These are phyloP conservation scores for Stegophylla sp. DNA, from an alignment of 2,888 invertebrate genomes.

Conservation along the genomic window DNA sequence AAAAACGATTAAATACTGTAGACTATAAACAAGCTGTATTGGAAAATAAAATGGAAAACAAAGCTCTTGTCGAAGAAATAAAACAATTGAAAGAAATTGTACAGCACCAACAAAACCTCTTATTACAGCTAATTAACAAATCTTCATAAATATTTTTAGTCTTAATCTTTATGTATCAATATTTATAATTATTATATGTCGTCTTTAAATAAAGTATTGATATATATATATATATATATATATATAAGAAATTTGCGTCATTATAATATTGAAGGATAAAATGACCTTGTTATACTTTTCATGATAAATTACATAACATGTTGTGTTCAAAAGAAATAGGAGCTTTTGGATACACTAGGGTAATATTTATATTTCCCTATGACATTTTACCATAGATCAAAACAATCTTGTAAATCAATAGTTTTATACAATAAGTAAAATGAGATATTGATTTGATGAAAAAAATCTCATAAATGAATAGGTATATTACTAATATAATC, in stretches of 20 bases:
- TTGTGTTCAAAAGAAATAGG: slow-evolving; percentile 29
- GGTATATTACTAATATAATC: neutral
- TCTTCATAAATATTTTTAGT: slow-evolving; percentile 35
- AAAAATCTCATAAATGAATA: neutral
- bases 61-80: slow-evolving; percentile 73
- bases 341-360: slow-evolving; percentile 11
- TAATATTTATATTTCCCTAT: slow-evolving; percentile 23
- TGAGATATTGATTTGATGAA: neutral
- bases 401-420: slow-evolving; percentile 36
- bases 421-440: neutral
- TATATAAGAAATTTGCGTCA: slow-evolving; percentile 36
- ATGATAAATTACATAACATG: slow-evolving; percentile 30
- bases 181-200: slow-evolving; percentile 10
- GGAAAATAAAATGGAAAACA: slow-evolving; percentile 69
- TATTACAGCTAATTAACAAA: slow-evolving; percentile 48
- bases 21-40: slow-evolving; percentile 68
- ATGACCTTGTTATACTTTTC: slow-evolving; percentile 44
- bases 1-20: slow-evolving; percentile 65
- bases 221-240: slow-evolving; percentile 12
- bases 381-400: slow-evolving; percentile 8
- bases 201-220: slow-evolving; percentile 19
- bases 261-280: slow-evolving; percentile 32
- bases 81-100: slow-evolving; percentile 70
- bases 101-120: slow-evolving; percentile 57
- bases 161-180: slow-evolving; percentile 3